Base-by-base conservation (phyloP, 2,113 vertebrate species). In the Sturnus vulgaris region DNA sequence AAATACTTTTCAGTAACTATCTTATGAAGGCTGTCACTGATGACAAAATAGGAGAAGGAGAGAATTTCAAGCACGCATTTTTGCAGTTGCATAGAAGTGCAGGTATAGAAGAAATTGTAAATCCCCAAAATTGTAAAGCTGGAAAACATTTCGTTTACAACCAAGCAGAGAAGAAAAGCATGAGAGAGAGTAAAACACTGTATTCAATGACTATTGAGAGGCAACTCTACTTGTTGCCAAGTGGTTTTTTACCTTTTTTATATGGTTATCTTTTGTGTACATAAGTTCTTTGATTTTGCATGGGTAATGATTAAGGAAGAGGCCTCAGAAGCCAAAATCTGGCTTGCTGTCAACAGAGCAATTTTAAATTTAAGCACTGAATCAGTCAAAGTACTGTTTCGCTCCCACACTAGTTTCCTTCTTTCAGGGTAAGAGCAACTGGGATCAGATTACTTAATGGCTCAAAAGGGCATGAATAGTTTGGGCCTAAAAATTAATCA, bases 1-100 rank as follows among this genome's bases (percentile, higher is more conserved):
- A 95, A 94, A 64, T 60, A 66, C 71, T 86, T 94, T 88, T 77
- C 46, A 85, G 66, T 72, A 85, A 79, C 78, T 92, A 18, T 80
- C 59, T 83, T 77, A 73, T 59, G 59, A 88, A 70, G 84, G 66
- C 78, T 77, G 78, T 63, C 87, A 66, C 47, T 59, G 42, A 68
- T 78, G 91, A 84, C 79, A 92, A 79, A 94, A 92, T 13, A 88
- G 65, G 20, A 69, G 68, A 60, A 81, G 57, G 55, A 57, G 10
- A 82, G n/a, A 53, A 71, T 69, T 83, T 70, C 63, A 86, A 68
- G 27, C 21, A 39, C 1, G 3, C 7, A 14, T 44, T 83, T 93
- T 88, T 92, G 60, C 76, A 90, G 64, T 73, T 76, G 24, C 75
- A 72, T 10, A 37, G 27, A 59, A 56, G 9, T n/a, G 31, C 28